A percentile compares a stretch with the other conserved stretches of the same genome.
phyloP scores from a whole-genome alignment of 2,888 invertebrate species.

The Noctua janthina region DNA sequence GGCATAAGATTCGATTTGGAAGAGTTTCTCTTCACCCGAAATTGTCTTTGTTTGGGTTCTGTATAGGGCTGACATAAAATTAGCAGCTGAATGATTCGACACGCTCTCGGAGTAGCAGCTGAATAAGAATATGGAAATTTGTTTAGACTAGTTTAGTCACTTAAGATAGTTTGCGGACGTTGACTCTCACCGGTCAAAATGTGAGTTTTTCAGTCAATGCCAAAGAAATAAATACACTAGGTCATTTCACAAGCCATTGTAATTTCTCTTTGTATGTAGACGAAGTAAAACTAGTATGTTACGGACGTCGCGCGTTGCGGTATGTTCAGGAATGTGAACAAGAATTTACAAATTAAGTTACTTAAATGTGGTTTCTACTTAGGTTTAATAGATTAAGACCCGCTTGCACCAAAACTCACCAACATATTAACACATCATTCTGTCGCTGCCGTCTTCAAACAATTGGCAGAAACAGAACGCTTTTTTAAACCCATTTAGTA shows the following conservation, averaged over 20 bases:
- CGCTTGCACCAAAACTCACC: not conserved
- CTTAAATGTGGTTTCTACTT: not conserved
- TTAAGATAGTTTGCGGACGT: not conserved
- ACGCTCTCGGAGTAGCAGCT: not conserved
- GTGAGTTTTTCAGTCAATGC: not conserved
- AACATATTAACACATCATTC: not conserved
- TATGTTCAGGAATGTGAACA: not conserved
- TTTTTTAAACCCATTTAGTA: not conserved
- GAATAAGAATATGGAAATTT: not conserved
- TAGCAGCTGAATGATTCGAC: not conserved
- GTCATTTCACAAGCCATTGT: not conserved
- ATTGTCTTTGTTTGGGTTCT: slow-evolving; percentile 54
- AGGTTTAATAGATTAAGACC: not conserved
- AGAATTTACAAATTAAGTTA: not conserved
- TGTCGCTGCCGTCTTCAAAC: not conserved
- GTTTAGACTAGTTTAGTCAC: not conserved
- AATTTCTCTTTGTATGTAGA: not conserved
- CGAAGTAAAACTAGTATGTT: not conserved
- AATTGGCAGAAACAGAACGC: not conserved
- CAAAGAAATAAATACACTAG: not conserved
- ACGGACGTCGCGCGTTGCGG: not conserved
- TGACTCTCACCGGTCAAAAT: not conserved
- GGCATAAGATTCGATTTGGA: slow-evolving; percentile 18
- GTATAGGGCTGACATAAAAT: slow-evolving; percentile 44
- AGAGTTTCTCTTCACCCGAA: slow-evolving; percentile 27